These are phyloP conservation scores for Trichomycterus rosablanca DNA, from an alignment of 2,113 vertebrate species.

Conservation along the genomic window DNA sequence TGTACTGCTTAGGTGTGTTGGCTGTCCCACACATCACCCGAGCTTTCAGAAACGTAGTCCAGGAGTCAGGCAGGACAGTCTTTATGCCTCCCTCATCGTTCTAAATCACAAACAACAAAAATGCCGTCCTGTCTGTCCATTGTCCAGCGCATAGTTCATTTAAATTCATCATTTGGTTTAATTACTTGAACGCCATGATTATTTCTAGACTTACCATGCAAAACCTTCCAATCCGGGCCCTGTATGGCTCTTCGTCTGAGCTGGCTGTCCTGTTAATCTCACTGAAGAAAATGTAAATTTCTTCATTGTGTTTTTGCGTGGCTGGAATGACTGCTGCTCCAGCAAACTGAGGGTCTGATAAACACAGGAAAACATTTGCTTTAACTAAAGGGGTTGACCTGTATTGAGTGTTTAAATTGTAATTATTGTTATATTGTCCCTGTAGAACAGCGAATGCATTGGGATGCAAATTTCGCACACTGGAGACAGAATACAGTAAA, in stretches of 20 bases:
- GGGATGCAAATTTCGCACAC: no score
- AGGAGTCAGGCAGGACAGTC: slow-evolving; percentile 62
- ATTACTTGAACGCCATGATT: background rate
- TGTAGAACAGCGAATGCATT: no score
- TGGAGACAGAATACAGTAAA: no score
- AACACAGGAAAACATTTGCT: slow-evolving; percentile 5
- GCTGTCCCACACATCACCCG: slow-evolving; percentile 70
- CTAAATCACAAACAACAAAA: slow-evolving; percentile 44
- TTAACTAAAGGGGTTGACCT: no score
- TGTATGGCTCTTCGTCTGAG: slow-evolving; percentile 69
- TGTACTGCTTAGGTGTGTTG: slow-evolving; percentile 69
- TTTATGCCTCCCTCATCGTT: slow-evolving; percentile 69
- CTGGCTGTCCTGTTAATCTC: slow-evolving; percentile 67
- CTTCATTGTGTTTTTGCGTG: slow-evolving; percentile 58
- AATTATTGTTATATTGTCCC: no score
- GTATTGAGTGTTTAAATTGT: no score
- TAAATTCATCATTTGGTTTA: background rate
- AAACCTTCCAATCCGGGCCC: slow-evolving; percentile 70
- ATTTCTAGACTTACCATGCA: slow-evolving; percentile 62
- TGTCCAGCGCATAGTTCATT: no score
- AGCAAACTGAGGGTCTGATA: slow-evolving; percentile 69
- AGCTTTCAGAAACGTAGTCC: slow-evolving; percentile 75
- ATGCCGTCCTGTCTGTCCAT: background rate
- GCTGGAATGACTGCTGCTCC: slow-evolving; percentile 66
- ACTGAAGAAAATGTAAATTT: slow-evolving; percentile 78